A percentile compares a stretch with the other conserved stretches of the same genome.
Conservation (phyloP, 2,888 invertebrate genomes). For the Hemithea aestivaria region DNA sequence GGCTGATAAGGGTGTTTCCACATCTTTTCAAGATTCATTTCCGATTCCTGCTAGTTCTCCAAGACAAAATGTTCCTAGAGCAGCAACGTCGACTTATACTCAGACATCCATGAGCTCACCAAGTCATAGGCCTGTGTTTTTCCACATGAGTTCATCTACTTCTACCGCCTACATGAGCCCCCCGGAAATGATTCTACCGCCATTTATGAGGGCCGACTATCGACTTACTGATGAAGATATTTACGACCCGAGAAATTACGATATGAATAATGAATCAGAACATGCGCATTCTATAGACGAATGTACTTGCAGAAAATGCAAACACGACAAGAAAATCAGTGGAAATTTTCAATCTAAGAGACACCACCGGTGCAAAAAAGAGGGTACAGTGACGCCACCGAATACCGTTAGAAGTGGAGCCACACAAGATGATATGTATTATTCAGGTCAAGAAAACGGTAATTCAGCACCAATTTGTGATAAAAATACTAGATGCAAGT, state of each 20-base stretch:
- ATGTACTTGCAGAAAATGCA: constrained; percentile 42
- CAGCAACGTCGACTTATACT: constrained; percentile 58
- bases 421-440: constrained; percentile 11
- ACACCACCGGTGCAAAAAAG: constrained; percentile 18
- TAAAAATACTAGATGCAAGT: constrained; percentile 25
- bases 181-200: constrained; percentile 63
- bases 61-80: constrained; percentile 37
- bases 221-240: constrained; percentile 35
- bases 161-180: constrained; percentile 76
- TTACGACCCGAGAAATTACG: constrained; percentile 30
- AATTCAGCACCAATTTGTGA: constrained; percentile 15
- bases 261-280: constrained; percentile 15
- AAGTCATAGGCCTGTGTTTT: constrained; percentile 46
- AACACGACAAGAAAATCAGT: constrained; percentile 25
- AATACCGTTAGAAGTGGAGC: constrained; percentile 40
- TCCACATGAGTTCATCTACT: constrained; percentile 71
- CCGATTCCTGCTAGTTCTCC: constrained; percentile 29
- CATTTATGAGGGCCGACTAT: constrained; percentile 43
- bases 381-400: constrained; percentile 40
- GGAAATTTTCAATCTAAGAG: too few relatives aligned
- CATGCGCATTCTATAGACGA: constrained; percentile 28
- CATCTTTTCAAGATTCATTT: constrained; percentile 36
- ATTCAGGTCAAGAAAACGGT: constrained; percentile 9
- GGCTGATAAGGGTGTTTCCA: constrained; percentile 41
- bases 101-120: constrained; percentile 60